Evolutionary conservation across 2,797 vertebrate species (phyloP).

Genomic region (Pampus argenteus): DNA sequence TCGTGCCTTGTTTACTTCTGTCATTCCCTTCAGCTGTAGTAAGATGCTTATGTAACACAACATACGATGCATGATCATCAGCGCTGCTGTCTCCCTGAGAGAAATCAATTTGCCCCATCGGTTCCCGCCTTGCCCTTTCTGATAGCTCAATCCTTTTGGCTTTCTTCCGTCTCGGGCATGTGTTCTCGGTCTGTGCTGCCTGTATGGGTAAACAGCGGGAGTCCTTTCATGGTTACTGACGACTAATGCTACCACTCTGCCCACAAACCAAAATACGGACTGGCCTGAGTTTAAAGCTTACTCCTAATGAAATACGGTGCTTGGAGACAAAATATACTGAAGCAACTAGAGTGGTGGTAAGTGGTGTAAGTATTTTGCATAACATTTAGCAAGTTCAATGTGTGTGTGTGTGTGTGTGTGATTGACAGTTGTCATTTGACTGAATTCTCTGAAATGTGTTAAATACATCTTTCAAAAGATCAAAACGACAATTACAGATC

Average conservation of each 20-base stretch:
- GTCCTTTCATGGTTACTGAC: conserved; percentile 33
- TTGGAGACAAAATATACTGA: conserved; percentile 27
- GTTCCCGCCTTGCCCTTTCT: conserved; percentile 54
- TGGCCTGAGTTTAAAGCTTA: conserved; percentile 51
- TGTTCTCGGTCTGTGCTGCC: conserved; percentile 23
- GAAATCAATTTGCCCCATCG: conserved; percentile 71
- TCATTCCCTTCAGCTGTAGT: conserved; percentile 62
- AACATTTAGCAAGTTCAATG: neutral
- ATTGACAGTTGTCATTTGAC: neutral
- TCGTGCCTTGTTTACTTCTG: conserved; percentile 64
- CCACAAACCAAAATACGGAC: conserved; percentile 33
- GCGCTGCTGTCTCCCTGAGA: conserved; percentile 47
- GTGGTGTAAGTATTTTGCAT: conserved; percentile 6
- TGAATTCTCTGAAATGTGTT: conserved; percentile 8
- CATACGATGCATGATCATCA: conserved; percentile 54
- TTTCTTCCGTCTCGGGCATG: conserved; percentile 17
- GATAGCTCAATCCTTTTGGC: conserved; percentile 19
- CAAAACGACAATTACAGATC: no score
- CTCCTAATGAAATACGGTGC: conserved; percentile 48
- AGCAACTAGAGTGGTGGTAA: conserved; percentile 19
- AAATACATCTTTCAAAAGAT: no score
- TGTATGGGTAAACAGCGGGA: conserved; percentile 30
- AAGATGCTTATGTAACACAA: conserved; percentile 72
- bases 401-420: conserved; percentile 6
- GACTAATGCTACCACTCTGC: conserved; percentile 11